Evolutionary conservation across 2,888 invertebrate genomes (phyloP), one percentile per base, ranked within the genome.

Genomic region (Chaetoderma sp.): DNA sequence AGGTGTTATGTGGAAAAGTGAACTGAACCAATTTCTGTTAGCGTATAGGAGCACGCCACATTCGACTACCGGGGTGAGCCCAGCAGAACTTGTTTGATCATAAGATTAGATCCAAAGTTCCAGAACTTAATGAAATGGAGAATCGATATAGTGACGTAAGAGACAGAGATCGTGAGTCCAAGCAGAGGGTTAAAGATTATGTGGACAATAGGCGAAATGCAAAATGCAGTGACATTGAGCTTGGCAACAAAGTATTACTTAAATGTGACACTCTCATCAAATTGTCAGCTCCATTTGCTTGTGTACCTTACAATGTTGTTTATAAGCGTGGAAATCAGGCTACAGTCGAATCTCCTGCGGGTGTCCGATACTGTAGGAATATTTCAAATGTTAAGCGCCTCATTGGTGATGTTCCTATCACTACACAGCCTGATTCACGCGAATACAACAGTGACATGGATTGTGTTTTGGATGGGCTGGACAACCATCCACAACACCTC

Each of bases 21-120:
- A 74, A 57, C 2, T 70, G 23, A 10, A 42, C 16, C 69, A 64
- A 36, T 68, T 67, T 28, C 23, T 75, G 2, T 10, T 72, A 6
- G 62, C 66, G 5, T 71, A 72, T 57, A 25, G 67, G 4, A 60
- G 60, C n/a, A 70, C 66, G 57, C 74, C 68, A 50, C 72, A 72
- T 21, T 50, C 28, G 27, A 66, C 65, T 16, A 70, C 72, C 16
- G 70, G 70, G n/a, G 63, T 63, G 23, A 52, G 52, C 21, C 60
- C 60, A 28, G 59, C 59, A 5, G 25, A 59, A 44, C 30, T 60
- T 60, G 23, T 60, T 42, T 25, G 49, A 50, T 1, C 49, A 25
- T 21, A 45, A 60, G 21, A 47, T 18, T 23, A 57, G 59, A 1
- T 25, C 49, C 4, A 60, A 60, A 28, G 6, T 60, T 18, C 60